These are phyloP conservation scores for Antheraea assamensis DNA, from an alignment of 2,888 invertebrate species.

Conservation along the genomic window DNA sequence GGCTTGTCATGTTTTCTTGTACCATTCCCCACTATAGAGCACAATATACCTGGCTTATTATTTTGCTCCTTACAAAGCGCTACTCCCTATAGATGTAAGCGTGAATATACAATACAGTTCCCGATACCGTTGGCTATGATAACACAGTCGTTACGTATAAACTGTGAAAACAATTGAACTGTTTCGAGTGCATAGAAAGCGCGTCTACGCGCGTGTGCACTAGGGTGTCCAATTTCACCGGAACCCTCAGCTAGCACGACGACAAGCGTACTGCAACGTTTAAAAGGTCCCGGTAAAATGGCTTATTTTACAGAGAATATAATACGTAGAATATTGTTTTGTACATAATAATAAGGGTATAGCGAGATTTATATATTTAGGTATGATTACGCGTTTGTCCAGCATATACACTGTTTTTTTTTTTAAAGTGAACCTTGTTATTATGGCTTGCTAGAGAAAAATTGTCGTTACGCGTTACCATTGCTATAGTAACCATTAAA, in stretches of 20 bases:
- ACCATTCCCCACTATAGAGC: too few species aligned
- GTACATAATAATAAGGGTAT: too few species aligned
- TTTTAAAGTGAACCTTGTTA: too few species aligned
- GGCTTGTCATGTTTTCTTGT: too few species aligned
- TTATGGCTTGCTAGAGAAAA: too few species aligned
- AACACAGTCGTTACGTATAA: not conserved
- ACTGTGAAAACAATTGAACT: not conserved
- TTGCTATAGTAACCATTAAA: too few species aligned
- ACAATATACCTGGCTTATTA: too few species aligned
- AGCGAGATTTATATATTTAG: too few species aligned
- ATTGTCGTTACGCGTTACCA: too few species aligned
- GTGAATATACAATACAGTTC: not conserved
- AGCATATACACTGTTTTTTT: too few species aligned
- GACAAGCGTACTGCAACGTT: not conserved
- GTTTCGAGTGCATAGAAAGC: constrained; percentile 4
- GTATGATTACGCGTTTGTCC: too few species aligned
- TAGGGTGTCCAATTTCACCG: not conserved
- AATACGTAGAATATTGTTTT: not conserved
- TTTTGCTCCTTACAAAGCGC: too few species aligned
- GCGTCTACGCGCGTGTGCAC: not conserved
- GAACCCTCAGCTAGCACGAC: not conserved
- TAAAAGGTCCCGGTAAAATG: not conserved
- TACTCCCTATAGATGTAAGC: not conserved
- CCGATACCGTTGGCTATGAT: not conserved
- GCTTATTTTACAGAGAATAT: not conserved